Base-by-base conservation (phyloP, 1,140 invertebrate species). In the Gonioctena quinquepunctata region DNA sequence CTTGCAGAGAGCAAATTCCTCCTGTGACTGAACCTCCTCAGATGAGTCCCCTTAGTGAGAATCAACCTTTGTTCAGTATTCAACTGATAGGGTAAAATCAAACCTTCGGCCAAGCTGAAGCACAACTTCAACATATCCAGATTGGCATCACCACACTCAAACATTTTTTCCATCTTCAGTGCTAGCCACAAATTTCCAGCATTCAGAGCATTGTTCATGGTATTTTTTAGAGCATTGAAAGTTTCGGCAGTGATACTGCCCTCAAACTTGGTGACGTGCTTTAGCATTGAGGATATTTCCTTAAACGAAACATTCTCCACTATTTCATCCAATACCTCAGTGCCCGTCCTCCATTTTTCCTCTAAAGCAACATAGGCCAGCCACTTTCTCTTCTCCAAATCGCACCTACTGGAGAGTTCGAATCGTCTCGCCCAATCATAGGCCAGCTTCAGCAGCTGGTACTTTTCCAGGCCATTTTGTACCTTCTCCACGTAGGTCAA, bases 331-430 rank as follows among this genome's bases (percentile, higher is more conserved):
- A 54, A 8, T 1, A 54, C 26, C 3, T 33, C 18, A 18, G 66
- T 61, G 19, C 52, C 50, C 28, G 56, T 19, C 16, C 62, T 49
- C 33, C 66, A 22, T 59, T 72, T 73, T 18, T 73, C 72, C 4
- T 84, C 81, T 33, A 86, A 83, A 3, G 81, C 76, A 68, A 87
- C 83, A 77, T 84, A 88, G 0, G 83, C 80, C 11, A 79, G 77
- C 85, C 87, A 88, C 84, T 88, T 88, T 62, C 83, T 76, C 56
- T 84, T 84, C 77, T 89, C 87, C 2, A 88, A 84, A 18, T 83
- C 77, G 70, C 85, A 84, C 27, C 72, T 69, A 16, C 83, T 83
- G 26, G 84, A 81, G 61, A 85, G 80, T 3, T 83, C 76, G 69
- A 83, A 82, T 27, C 84, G 79, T 71, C 83, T 82, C 33, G 85